phyloP scores from a whole-genome alignment of 2,797 vertebrate genomes.

The Siniperca undulata region DNA sequence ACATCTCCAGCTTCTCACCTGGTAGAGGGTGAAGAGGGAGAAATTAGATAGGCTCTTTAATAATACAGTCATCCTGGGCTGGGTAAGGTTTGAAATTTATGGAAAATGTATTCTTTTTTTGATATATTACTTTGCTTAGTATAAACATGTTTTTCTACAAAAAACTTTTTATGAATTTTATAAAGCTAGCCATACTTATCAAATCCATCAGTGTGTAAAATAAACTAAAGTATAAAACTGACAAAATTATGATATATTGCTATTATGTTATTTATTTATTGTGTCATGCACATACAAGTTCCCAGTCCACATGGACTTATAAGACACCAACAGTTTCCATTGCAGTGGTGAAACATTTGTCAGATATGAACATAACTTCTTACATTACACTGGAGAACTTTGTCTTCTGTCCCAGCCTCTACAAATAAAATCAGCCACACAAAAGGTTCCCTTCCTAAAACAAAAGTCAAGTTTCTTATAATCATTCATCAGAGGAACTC shows the following conservation, averaged over 20 bases:
- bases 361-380: not conserved
- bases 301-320: not conserved
- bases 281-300: not conserved
- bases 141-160: not conserved
- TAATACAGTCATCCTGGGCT: not conserved
- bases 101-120: not conserved
- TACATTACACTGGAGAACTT: not conserved
- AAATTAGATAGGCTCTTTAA: not conserved
- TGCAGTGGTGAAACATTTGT: not conserved
- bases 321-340: not conserved
- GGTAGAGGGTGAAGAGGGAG: not conserved
- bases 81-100: not conserved
- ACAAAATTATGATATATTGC: not conserved
- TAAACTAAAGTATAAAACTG: not conserved
- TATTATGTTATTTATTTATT: too few species aligned
- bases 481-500: not conserved
- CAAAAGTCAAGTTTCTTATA: not conserved
- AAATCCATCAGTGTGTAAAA: not conserved
- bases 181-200: not conserved
- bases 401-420: not conserved
- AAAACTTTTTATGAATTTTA: not conserved
- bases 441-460: not conserved
- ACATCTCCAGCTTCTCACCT: conserved; percentile 92
- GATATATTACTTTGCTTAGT: not conserved
- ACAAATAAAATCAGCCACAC: not conserved